phyloP scores from a whole-genome alignment of 2,113 vertebrate genomes.

The Chionis minor region DNA sequence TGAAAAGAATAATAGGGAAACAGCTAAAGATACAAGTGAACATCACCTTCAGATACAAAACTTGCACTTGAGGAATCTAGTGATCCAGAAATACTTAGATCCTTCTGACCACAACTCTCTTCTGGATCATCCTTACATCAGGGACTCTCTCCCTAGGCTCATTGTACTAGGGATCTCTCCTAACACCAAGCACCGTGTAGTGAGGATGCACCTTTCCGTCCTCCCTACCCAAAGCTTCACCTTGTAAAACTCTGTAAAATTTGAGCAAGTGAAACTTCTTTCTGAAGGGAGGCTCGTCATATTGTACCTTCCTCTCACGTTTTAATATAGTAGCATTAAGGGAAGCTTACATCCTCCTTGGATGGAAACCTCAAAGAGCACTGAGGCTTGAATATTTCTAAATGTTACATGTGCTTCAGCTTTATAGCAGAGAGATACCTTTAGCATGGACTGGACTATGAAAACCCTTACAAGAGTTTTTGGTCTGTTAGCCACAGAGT shows the following conservation, averaged over 20 bases:
- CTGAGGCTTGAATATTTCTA: neutral
- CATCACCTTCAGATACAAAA: neutral
- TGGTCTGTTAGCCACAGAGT: neutral
- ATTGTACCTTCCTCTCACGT: neutral
- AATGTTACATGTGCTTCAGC: neutral
- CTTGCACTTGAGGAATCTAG: neutral
- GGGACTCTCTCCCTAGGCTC: neutral
- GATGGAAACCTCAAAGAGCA: neutral
- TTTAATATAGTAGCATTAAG: neutral
- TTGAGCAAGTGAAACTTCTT: neutral
- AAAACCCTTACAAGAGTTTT: neutral
- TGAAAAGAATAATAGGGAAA: neutral
- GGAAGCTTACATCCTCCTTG: neutral
- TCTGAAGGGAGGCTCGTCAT: neutral
- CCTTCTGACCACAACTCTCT: neutral
- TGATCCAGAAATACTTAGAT: neutral
- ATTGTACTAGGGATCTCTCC: neutral
- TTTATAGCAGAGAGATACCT: neutral
- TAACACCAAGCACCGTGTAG: neutral
- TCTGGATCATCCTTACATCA: neutral
- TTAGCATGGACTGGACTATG: neutral
- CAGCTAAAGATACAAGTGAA: neutral
- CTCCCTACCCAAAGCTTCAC: neutral
- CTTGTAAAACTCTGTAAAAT: neutral
- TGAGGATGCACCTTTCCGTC: neutral